These are phyloP conservation scores for Danio tinwini DNA, from an alignment of 2,797 vertebrate species.

Conservation along the genomic window DNA sequence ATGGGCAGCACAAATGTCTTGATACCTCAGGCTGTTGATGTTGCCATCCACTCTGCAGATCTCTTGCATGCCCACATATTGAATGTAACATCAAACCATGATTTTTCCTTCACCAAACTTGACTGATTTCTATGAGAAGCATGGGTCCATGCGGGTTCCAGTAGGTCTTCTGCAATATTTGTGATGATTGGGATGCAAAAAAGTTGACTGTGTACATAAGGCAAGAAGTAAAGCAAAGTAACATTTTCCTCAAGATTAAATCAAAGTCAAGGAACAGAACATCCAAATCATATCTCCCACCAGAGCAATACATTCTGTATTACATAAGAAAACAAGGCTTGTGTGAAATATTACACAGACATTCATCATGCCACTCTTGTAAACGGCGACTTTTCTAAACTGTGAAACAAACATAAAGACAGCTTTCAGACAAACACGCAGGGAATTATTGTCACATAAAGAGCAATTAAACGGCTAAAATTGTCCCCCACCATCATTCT, in stretches of 20 bases:
- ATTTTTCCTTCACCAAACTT: too few species aligned
- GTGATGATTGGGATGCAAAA: too few species aligned
- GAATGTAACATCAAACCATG: too few species aligned
- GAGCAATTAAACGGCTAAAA: constrained; percentile 9
- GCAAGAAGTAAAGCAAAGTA: background rate
- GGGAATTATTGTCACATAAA: background rate
- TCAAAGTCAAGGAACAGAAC: background rate
- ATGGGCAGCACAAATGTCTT: too few species aligned
- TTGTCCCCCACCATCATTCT: constrained; percentile 28
- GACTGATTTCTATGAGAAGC: too few species aligned
- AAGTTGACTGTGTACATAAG: too few species aligned
- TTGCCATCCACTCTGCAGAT: too few species aligned
- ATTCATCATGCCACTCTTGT: background rate
- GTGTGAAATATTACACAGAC: background rate
- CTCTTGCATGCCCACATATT: too few species aligned
- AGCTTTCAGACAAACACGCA: background rate
- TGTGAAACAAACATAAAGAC: background rate
- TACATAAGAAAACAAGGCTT: background rate
- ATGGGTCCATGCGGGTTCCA: too few species aligned
- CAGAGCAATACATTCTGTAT: background rate
- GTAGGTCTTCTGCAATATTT: too few species aligned
- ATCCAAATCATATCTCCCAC: background rate
- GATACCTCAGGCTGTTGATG: too few species aligned
- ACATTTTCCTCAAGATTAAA: background rate
- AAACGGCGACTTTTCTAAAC: background rate